Evolutionary conservation across 2,113 vertebrate species (phyloP).

Genomic region (Formicarius rufipectus): DNA sequence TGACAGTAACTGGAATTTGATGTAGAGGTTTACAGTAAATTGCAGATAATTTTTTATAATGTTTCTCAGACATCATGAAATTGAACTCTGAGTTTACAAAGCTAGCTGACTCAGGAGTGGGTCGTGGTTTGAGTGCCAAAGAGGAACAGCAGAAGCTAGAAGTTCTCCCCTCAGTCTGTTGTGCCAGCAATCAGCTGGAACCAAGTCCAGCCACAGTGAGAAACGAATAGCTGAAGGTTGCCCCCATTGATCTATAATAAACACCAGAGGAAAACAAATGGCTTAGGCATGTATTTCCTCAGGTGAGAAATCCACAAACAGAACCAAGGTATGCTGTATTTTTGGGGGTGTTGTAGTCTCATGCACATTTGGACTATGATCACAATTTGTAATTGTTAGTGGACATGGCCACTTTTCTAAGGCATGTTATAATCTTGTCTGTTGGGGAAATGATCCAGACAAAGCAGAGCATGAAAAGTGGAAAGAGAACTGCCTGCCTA

Average conservation of each 20-base stretch:
- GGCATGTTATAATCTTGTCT: slow-evolving; percentile 43
- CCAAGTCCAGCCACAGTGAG: neutral
- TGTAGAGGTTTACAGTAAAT: neutral
- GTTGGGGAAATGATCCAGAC: neutral
- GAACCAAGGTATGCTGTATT: neutral
- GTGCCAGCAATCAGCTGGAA: neutral
- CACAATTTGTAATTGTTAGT: neutral
- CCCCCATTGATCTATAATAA: neutral
- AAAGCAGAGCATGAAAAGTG: slow-evolving; percentile 36
- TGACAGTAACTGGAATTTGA: neutral
- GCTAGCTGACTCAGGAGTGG: neutral
- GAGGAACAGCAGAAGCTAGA: neutral
- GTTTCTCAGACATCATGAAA: neutral
- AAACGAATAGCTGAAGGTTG: neutral
- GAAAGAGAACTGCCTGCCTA: neutral
- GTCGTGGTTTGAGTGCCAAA: neutral
- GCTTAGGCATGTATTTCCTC: neutral
- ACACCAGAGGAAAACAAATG: neutral
- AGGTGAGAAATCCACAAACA: neutral
- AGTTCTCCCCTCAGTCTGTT: neutral
- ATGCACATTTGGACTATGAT: neutral
- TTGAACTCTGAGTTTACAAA: neutral
- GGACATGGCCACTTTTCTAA: neutral
- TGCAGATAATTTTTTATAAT: neutral
- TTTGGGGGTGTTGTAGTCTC: neutral